A percentile compares a stretch with the other conserved stretches of the same genome.
phyloP scores from a whole-genome alignment of 2,797 vertebrate genomes.

The Alcedo quadribrachys region DNA sequence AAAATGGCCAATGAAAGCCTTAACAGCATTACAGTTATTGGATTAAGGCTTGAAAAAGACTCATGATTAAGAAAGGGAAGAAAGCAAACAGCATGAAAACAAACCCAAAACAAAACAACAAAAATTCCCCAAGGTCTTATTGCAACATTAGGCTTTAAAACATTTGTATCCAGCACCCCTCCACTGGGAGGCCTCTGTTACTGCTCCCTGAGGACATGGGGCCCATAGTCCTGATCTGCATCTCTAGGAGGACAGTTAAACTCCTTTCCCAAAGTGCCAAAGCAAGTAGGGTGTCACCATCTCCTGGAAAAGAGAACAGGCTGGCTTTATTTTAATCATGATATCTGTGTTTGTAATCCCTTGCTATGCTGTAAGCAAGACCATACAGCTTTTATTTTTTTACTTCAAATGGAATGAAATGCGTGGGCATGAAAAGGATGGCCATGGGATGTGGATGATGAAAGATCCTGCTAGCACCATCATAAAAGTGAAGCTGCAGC shows the following conservation, averaged over 20 bases:
- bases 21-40: neutral
- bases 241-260: neutral
- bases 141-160: neutral
- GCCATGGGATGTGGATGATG: neutral
- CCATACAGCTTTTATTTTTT: neutral
- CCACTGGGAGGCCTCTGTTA: neutral
- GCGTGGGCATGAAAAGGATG: neutral
- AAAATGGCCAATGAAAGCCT: neutral
- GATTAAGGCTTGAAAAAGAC: neutral
- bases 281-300: neutral
- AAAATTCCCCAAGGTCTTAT: neutral
- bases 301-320: neutral
- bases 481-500: neutral
- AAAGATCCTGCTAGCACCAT: neutral
- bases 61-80: neutral
- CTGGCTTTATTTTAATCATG: neutral
- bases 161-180: neutral
- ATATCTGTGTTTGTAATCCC: neutral
- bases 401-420: neutral
- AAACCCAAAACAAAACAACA: neutral
- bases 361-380: neutral
- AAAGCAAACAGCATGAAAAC: neutral
- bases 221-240: rapidly evolving
- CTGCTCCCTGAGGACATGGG: neutral
- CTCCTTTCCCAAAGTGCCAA: neutral